A percentile compares a stretch with the other conserved stretches of the same genome.
phyloP scores from a whole-genome alignment of 2,797 vertebrate species.

The Hypotaenidia philippensis region DNA sequence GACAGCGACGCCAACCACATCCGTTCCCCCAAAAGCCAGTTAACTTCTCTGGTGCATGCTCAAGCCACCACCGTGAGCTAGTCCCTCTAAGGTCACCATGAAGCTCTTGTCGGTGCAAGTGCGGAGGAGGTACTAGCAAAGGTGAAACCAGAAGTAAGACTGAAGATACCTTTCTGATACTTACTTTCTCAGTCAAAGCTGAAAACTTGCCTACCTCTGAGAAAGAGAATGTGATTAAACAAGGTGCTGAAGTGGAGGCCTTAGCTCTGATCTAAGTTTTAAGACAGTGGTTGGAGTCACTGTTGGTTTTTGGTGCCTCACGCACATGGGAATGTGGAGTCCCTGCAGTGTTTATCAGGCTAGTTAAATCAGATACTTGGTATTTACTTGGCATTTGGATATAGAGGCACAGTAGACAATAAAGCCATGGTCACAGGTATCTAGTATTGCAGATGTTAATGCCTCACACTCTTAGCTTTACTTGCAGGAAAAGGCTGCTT shows the following conservation, averaged over 20 bases:
- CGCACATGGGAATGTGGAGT: fast-evolving
- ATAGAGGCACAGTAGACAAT: neutral
- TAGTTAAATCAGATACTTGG: neutral
- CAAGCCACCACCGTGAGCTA: neutral
- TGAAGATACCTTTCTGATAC: neutral
- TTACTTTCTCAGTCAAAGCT: neutral
- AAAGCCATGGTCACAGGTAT: neutral
- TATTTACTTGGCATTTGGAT: neutral
- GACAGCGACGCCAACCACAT: neutral
- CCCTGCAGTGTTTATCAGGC: neutral
- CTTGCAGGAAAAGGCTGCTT: neutral
- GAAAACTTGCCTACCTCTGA: neutral
- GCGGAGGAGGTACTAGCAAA: neutral
- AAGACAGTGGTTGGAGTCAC: neutral
- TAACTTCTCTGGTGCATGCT: neutral
- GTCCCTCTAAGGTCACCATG: neutral
- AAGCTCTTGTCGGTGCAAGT: neutral
- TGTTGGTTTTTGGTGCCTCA: neutral
- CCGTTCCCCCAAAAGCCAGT: neutral
- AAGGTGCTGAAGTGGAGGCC: neutral
- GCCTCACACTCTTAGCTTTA: neutral
- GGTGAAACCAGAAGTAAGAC: constrained; percentile 11
- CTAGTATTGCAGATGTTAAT: neutral
- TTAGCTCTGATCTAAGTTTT: neutral
- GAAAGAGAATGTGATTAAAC: neutral